Evolutionary conservation across 2,888 invertebrate species (phyloP).

Genomic region (Microctonus hyperodae): DNA sequence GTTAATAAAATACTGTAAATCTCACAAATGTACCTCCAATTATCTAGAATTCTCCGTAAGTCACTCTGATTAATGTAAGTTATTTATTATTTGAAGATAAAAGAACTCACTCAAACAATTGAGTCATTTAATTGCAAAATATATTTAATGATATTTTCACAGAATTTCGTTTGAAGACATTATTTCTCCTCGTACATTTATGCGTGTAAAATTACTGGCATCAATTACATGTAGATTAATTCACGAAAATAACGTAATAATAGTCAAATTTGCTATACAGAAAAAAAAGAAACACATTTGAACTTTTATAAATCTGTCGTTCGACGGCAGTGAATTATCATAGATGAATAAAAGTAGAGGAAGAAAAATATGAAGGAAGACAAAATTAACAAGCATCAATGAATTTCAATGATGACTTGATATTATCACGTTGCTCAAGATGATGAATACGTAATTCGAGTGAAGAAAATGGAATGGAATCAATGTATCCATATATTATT

Average conservation of each 20-base stretch:
- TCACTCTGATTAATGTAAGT: background rate
- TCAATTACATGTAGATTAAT: background rate
- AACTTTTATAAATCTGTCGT: background rate
- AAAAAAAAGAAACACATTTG: background rate
- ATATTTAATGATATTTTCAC: constrained; percentile 32
- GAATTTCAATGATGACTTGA: background rate
- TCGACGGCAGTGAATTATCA: constrained; percentile 12
- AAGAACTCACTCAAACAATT: constrained; percentile 13
- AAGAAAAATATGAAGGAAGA: background rate
- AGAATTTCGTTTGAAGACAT: constrained; percentile 5
- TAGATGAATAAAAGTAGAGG: background rate
- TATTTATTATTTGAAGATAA: background rate
- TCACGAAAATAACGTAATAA: background rate
- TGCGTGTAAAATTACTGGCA: background rate
- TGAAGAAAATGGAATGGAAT: background rate
- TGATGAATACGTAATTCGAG: background rate
- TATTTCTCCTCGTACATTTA: background rate
- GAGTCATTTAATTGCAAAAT: constrained; percentile 24
- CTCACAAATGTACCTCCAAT: background rate
- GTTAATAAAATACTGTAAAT: background rate
- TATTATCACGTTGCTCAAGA: background rate
- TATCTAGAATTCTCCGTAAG: background rate
- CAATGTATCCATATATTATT: background rate
- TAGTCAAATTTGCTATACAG: background rate
- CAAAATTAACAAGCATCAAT: background rate